Percentiles rank a stretch among this genome's conserved stretches.
Conservation (phyloP, 1,140 invertebrate species). For the Wasmannia auropunctata region DNA sequence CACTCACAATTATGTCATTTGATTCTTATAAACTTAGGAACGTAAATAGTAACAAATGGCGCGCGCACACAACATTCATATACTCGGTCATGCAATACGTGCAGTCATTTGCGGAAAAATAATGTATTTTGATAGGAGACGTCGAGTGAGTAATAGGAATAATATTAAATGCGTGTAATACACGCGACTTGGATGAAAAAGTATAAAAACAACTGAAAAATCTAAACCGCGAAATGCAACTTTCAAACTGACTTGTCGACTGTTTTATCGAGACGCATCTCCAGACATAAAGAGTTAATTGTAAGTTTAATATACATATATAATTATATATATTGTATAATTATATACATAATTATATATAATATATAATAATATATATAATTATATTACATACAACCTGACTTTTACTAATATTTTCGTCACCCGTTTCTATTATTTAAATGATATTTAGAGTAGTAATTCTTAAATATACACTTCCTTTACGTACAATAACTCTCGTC, state of each 20-base stretch:
- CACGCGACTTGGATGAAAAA: slow-evolving; percentile 53
- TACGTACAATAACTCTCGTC: slow-evolving; percentile 59
- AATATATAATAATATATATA: slow-evolving; percentile 1
- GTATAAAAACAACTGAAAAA: slow-evolving; percentile 67
- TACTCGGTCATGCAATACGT: slow-evolving; percentile 43
- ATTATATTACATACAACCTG: neutral
- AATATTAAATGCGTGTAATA: neutral
- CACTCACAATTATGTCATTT: slow-evolving; percentile 50
- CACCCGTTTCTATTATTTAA: slow-evolving; percentile 30
- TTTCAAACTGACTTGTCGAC: neutral
- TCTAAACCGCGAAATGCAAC: slow-evolving; percentile 47
- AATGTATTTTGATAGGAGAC: slow-evolving; percentile 30
- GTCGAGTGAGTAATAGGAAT: slow-evolving; percentile 32
- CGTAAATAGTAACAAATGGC: slow-evolving; percentile 60
- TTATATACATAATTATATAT: slow-evolving; percentile 3
- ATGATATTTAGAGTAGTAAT: slow-evolving; percentile 29
- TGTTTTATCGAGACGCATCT: neutral
- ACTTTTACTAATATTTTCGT: neutral
- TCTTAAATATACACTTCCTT: slow-evolving; percentile 61
- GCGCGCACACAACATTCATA: slow-evolving; percentile 42
- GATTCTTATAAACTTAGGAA: slow-evolving; percentile 55
- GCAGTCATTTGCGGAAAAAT: slow-evolving; percentile 36
- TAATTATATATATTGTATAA: slow-evolving; percentile 18
- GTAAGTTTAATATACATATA: neutral
- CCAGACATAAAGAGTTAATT: neutral